A percentile compares a stretch with the other conserved stretches of the same genome.
Conservation (phyloP, 1,140 invertebrate genomes). For the Lordiphosa stackelbergi region DNA sequence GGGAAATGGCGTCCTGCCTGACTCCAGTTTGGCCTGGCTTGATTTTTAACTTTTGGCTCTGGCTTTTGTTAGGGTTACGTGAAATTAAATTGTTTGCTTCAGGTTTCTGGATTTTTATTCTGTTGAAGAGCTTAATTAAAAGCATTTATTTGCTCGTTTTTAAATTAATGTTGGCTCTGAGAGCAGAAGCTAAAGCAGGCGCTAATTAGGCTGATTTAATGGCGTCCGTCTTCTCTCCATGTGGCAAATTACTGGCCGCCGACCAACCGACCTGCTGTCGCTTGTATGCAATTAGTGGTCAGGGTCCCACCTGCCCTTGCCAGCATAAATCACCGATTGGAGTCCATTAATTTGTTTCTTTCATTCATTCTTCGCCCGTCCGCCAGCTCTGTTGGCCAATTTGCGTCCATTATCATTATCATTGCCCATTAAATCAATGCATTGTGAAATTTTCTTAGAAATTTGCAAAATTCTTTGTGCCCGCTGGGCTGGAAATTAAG, state of each 20-base stretch:
- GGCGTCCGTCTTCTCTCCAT: background rate
- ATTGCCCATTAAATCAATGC: constrained; percentile 34
- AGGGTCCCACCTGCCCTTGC: constrained; percentile 13
- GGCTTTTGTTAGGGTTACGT: constrained; percentile 5
- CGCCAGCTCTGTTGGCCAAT: constrained; percentile 4
- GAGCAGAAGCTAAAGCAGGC: constrained; percentile 5
- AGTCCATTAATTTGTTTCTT: constrained; percentile 39
- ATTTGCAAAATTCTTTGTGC: constrained; percentile 4
- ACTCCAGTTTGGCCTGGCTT: constrained; percentile 12
- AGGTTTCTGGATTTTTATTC: constrained; percentile 10
- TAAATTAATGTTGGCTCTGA: background rate
- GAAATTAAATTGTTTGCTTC: constrained; percentile 33
- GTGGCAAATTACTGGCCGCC: constrained; percentile 31
- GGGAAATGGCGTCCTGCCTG: constrained; percentile 31
- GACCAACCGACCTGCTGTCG: constrained; percentile 4
- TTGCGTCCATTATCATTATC: constrained; percentile 25
- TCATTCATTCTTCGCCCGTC: background rate
- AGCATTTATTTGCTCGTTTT: constrained; percentile 14
- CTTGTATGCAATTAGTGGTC: constrained; percentile 17
- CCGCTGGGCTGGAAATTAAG: constrained; percentile 6
- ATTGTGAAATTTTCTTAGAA: constrained; percentile 6
- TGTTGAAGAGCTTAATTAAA: constrained; percentile 22
- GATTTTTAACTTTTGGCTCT: constrained; percentile 18
- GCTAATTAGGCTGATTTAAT: constrained; percentile 40
- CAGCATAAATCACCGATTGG: constrained; percentile 31